phyloP scores from a whole-genome alignment of 2,888 invertebrate species.

The Amorpha juglandis region DNA sequence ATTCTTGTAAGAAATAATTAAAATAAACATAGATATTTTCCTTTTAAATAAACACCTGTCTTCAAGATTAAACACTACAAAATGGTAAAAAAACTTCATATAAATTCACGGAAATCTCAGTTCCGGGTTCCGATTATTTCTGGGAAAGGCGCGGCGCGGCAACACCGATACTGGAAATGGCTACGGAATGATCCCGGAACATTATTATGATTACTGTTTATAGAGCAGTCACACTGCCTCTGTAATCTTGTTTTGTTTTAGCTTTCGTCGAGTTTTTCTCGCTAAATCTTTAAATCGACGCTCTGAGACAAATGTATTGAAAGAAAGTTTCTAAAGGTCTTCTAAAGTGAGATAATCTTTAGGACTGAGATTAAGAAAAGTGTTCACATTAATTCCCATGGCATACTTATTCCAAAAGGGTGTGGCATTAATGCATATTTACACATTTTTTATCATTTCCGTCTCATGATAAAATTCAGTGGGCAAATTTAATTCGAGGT shows the following conservation, averaged over 20 bases:
- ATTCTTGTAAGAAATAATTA: background rate
- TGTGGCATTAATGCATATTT: too few species aligned
- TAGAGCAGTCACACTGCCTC: slow-evolving; percentile 24
- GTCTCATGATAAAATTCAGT: too few species aligned
- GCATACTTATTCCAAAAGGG: too few species aligned
- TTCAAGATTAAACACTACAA: background rate
- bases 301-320: slow-evolving; percentile 1
- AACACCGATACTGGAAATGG: slow-evolving; percentile 22
- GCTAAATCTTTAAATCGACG: slow-evolving; percentile 1
- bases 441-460: too few species aligned
- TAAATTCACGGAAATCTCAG: slow-evolving; percentile 5
- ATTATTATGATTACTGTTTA: slow-evolving; percentile 31
- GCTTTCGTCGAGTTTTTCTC: background rate
- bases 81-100: background rate
- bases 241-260: slow-evolving; percentile 28
- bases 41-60: background rate
- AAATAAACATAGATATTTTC: background rate
- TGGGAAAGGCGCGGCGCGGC: background rate
- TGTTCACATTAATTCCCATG: background rate
- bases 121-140: background rate
- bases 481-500: too few species aligned
- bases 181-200: slow-evolving; percentile 23
- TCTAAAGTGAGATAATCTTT: background rate
- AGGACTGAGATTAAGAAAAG: background rate
- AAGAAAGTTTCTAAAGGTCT: background rate